Evolutionary conservation across 2,797 vertebrate genomes (phyloP), one percentile per base, ranked within the genome.

Genomic region (Gephyroberyx darwinii): DNA sequence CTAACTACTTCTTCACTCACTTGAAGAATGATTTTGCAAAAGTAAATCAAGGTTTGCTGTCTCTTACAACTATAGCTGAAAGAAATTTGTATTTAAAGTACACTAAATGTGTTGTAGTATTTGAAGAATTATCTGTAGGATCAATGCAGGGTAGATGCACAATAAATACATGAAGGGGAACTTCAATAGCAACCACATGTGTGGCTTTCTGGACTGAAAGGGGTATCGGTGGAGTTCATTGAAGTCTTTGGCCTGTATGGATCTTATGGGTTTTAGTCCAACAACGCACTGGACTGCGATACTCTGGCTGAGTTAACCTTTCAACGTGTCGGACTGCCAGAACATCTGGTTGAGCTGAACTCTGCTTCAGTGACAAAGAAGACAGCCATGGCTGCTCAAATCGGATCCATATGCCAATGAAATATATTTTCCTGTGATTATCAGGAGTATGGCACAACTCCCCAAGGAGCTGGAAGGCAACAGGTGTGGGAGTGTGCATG

Each of bases 171-270:
- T 43, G 41, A 43, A 16, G 16, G 71, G 60, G 1, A 39, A 39
- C 8, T 10, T 39, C 10, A 10, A 39, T 9, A 39, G 8, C 10
- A 39, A 39, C 9, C 8, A 39, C 37, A 39, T 9, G 10, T 39
- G 8, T 39, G 37, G 9, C 37, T 12, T 39, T 39, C 37, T 39
- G 9, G 37, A 10, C 65, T 64, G 72, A 76, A 72, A 69, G 75
- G 20, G 65, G 71, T 61, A 66, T 76, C 65, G 68, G 52, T 60
- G 45, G 33, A 16, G 33, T 55, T 8, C 16, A n/a, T 45, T 37
- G 51, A 43, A 31, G 26, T 33, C 8, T 64, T 31, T 51, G 60
- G 55, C 33, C 33, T 2, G 8, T 19, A 39, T 12, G 33, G 33
- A 57, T 12, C 51, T 14, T 26, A 22, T 22, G 51, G 60, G 12